These are phyloP conservation scores for Elegia similella DNA, from an alignment of 2,888 invertebrate genomes.

Conservation along the genomic window DNA sequence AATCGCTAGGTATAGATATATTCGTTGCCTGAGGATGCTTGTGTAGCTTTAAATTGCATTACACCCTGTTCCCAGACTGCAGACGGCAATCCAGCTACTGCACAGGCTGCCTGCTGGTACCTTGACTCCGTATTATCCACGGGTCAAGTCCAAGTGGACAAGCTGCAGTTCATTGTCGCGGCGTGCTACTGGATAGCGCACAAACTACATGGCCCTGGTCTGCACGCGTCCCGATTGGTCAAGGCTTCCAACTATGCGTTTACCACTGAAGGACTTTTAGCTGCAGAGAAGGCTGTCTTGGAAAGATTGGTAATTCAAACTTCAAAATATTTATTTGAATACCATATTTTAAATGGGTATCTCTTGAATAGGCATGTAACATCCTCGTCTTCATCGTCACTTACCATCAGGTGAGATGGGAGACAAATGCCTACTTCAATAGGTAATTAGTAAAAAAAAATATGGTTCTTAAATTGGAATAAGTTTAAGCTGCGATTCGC, in stretches of 20 bases:
- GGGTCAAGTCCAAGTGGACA: slow-evolving; percentile 38
- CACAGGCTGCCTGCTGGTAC: slow-evolving; percentile 64
- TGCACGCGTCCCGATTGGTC: slow-evolving; percentile 42
- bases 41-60: not conserved
- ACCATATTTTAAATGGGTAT: too few species aligned
- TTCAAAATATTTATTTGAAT: too few species aligned
- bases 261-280: slow-evolving; percentile 33
- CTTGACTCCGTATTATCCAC: slow-evolving; percentile 50
- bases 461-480: too few species aligned
- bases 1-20: too few species aligned
- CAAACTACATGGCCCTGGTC: slow-evolving; percentile 51
- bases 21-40: not conserved
- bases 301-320: slow-evolving; percentile 46
- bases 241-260: slow-evolving; percentile 48
- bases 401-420: too few species aligned
- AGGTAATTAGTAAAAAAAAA: too few species aligned
- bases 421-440: too few species aligned
- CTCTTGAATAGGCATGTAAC: too few species aligned
- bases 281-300: slow-evolving; percentile 51
- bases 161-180: slow-evolving; percentile 57
- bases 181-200: slow-evolving; percentile 69
- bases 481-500: too few species aligned
- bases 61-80: slow-evolving; percentile 41
- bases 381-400: too few species aligned
- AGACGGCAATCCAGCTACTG: slow-evolving; percentile 50